Evolutionary conservation across 2,113 vertebrate species (phyloP).

Genomic region (Drymodes brunneopygia): DNA sequence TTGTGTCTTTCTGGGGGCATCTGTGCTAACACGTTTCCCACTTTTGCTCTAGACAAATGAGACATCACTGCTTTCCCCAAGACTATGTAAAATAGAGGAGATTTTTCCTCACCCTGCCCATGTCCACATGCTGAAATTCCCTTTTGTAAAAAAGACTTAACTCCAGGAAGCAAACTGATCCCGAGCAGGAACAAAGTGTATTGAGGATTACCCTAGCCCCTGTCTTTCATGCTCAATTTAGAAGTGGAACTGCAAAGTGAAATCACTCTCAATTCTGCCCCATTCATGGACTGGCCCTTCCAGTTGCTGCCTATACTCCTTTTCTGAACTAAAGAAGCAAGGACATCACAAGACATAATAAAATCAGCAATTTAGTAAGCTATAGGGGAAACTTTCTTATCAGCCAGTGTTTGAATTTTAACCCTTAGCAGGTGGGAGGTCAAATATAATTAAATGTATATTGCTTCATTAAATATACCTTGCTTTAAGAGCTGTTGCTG

Average conservation of each 20-base stretch:
- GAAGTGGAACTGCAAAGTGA: background rate
- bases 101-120: background rate
- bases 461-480: background rate
- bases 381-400: background rate
- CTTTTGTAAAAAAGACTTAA: background rate
- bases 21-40: background rate
- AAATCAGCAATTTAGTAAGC: background rate
- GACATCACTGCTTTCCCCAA: background rate
- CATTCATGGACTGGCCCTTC: background rate
- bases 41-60: slow-evolving; percentile 30
- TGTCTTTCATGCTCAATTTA: background rate
- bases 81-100: background rate
- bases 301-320: background rate
- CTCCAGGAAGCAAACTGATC: background rate
- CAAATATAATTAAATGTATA: background rate
- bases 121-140: background rate
- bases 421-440: background rate
- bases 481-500: background rate
- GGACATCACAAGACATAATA: background rate
- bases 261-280: background rate
- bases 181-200: background rate
- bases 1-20: background rate
- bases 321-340: background rate
- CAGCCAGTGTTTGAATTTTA: background rate
- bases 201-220: background rate